Percentiles rank a stretch among this genome's conserved stretches.
These are phyloP conservation scores for Agonopterix alstromeriana DNA, from an alignment of 2,888 invertebrate genomes.

Conservation along the genomic window DNA sequence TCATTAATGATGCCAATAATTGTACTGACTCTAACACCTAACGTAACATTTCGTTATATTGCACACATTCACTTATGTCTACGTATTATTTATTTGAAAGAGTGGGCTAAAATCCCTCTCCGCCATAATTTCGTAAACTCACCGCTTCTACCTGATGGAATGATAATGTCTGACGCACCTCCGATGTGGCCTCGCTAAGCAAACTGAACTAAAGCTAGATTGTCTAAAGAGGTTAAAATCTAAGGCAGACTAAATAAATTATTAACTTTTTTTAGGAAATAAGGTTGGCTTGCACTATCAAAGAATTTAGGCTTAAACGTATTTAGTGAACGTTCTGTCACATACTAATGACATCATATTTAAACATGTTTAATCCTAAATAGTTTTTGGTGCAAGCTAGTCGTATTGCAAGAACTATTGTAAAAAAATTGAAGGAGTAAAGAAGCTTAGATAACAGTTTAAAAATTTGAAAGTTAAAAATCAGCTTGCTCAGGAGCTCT, in stretches of 20 bases:
- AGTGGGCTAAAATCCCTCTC: constrained; percentile 75
- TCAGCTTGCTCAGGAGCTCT: constrained; percentile 60
- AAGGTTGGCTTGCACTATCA: too few species aligned
- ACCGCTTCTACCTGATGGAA: constrained; percentile 74
- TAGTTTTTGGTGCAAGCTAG: too few species aligned
- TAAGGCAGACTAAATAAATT: neutral
- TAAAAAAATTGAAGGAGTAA: too few species aligned
- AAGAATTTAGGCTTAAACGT: too few species aligned
- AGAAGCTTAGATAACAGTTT: too few species aligned
- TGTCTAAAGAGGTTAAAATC: constrained; percentile 2
- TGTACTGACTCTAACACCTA: neutral
- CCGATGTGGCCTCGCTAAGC: constrained; percentile 57
- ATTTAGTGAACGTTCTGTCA: too few species aligned
- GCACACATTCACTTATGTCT: constrained; percentile 67
- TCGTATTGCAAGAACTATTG: too few species aligned
- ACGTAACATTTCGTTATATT: constrained; percentile 57
- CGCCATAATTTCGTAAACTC: constrained; percentile 75
- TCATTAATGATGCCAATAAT: neutral
- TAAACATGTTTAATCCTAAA: too few species aligned
- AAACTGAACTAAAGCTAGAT: constrained; percentile 35
- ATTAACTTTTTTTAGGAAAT: too few species aligned
- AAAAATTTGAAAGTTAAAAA: neutral
- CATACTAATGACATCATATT: too few species aligned
- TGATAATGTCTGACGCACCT: constrained; percentile 59
- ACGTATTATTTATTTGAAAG: constrained; percentile 43